Evolutionary conservation across 2,113 vertebrate genomes (phyloP), one percentile per base, ranked within the genome.

Genomic region (Origma solitaria): DNA sequence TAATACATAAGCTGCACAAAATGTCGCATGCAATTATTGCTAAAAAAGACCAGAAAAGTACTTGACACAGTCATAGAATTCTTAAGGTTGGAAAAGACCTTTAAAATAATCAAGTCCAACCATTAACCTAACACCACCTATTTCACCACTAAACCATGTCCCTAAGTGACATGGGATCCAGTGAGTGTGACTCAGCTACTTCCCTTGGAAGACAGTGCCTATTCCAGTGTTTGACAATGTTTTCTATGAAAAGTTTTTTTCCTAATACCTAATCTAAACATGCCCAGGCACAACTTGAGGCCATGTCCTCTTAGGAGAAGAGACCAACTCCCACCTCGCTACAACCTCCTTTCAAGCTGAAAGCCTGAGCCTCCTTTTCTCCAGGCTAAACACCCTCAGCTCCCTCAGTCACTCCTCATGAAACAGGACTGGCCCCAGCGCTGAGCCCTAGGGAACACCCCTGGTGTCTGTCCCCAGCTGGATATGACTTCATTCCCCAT

Each of bases 21-120:
- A 50, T 80, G 95, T 91, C 89, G 92, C 53, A 92, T 82, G 75
- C n/a, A 91, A 96, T 92, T 95, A 91, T 62, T 57, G 53, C 31
- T 66, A 86, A 71, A 86, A 97, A 93, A 94, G 94, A 81, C 9
- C 70, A 85, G 60, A 85, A 84, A 57, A 66, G 60, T 78, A 90
- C 6, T 70, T 77, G 7, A 56, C 8, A 37, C 21, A 37, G 18
- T 16, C 47, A 49, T 2, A 13, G 40, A 62, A 54, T 83, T 37
- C 10, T 37, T 56, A 42, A 33, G 5, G 31, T 24, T 83, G 71
- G 21, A 50, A 42, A 51, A 56, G 45, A 15, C 1, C 10, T 35
- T 3, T 42, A 49, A 76, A 68, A 49, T 19, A 40, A 68, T 61
- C 13, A n/a, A 18, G 20, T 38, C n/a, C 47, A 54, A 31, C 8